Conservation (phyloP, 1,140 invertebrate species). For the Drosophila insularis region DNA sequence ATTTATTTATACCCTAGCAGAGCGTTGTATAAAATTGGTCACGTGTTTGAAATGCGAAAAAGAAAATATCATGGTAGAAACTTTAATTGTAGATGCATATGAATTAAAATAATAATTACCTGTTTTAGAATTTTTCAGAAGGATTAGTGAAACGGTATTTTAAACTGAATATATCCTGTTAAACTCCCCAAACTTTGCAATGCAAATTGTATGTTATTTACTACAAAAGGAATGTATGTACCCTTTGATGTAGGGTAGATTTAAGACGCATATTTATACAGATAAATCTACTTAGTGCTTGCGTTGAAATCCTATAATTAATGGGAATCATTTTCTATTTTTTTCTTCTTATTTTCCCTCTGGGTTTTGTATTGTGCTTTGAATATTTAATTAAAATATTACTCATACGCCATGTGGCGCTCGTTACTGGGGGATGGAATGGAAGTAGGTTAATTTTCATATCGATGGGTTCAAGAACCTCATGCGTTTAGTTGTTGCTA, state of each 20-base stretch:
- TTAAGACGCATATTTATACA: not conserved
- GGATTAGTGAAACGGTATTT: too few species aligned
- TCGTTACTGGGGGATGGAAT: not conserved
- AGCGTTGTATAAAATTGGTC: not conserved
- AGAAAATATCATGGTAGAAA: too few species aligned
- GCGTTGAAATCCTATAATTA: constrained; percentile 5
- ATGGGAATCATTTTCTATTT: constrained; percentile 1
- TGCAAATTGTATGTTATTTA: not conserved
- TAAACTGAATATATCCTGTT: too few species aligned
- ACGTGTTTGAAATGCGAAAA: not conserved
- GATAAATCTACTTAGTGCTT: constrained; percentile 5
- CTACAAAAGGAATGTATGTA: not conserved
- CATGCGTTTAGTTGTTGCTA: constrained; percentile 2
- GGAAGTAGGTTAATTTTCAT: constrained; percentile 7
- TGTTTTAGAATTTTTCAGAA: too few species aligned
- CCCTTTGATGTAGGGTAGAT: not conserved
- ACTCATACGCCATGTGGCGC: not conserved
- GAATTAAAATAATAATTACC: too few species aligned
- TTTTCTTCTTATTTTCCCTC: not conserved
- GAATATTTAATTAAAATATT: constrained; percentile 11
- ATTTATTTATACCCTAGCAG: not conserved
- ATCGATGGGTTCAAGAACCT: constrained; percentile 6
- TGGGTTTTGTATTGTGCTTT: not conserved
- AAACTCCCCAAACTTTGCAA: not conserved
- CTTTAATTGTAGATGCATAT: too few species aligned